Percentiles rank a stretch among this genome's conserved stretches.
Evolutionary conservation across 2,113 vertebrate species (phyloP).

Genomic region (Paratilapia polleni): DNA sequence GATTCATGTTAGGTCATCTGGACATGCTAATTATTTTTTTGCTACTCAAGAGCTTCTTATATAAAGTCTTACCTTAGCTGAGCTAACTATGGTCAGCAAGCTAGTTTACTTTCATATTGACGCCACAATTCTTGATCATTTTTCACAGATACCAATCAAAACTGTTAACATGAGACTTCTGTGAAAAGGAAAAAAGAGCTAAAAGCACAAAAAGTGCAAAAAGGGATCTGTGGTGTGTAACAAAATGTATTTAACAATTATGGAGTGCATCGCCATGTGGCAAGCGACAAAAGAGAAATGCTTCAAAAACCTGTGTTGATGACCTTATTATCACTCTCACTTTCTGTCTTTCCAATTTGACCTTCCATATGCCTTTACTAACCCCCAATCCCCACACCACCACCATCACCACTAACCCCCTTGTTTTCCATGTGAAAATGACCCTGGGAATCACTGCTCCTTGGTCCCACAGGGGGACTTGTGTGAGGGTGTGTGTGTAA

Average conservation of each 20-base stretch:
- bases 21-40: too few species aligned
- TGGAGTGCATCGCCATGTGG: not conserved
- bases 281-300: not conserved
- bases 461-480: slow-evolving; percentile 34
- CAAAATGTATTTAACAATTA: not conserved
- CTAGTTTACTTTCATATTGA: too few species aligned
- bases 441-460: slow-evolving; percentile 67
- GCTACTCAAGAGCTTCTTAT: not conserved
- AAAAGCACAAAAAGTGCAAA: not conserved
- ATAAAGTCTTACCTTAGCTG: not conserved
- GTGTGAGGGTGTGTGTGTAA: not conserved
- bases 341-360: not conserved
- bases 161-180: too few species aligned
- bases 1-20: not conserved
- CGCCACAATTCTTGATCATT: accelerated
- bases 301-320: not conserved
- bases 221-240: not conserved
- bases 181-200: accelerated
- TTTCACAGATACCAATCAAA: not conserved
- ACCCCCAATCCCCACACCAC: not conserved
- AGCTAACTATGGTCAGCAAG: not conserved
- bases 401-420: not conserved
- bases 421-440: slow-evolving; percentile 67
- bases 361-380: not conserved
- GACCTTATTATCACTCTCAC: not conserved